Evolutionary conservation across 2,113 vertebrate genomes (phyloP), one percentile per base, ranked within the genome.

Genomic region (Anser cygnoides): DNA sequence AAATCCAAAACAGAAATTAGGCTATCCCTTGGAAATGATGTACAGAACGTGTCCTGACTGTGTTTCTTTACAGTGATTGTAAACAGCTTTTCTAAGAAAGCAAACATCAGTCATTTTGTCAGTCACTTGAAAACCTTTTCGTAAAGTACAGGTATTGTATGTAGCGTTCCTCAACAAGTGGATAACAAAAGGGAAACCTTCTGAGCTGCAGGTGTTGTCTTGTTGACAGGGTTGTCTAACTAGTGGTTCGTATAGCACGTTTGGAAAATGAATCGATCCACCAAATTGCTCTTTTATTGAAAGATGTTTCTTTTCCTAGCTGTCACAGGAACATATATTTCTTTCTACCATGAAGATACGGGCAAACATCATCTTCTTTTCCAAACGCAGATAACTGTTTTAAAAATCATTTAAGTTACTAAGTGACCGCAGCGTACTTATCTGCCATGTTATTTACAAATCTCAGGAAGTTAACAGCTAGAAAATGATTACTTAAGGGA

Each of bases 401-500:
- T 33, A 50, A 67, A 74, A 49, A 46, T 70, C 28, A 4, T 9
- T 65, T 86, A 37, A 14, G 76, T 44, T 73, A 79, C 70, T 61
- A 68, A 37, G 43, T 61, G 58, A 61, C 37, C 43, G 73, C 70
- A 35, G 22, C 6, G 39, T 71, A 49, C 84, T 92, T 61, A 14
- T 12, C 87, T 89, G 70, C 70, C 62, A 28, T 73, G 7, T 68
- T 71, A 75, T 91, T 93, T 95, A 74, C 70, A 68, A 78, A 82
- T 66, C 73, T 95, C 70, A 39, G 26, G 80, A 92, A 92, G 29
- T 55, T 78, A 87, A 84, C 89, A 89, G 55, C 84, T 82, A 95
- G 77, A 63, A 95, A 95, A 91, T 87, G 9, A 72, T 92, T 81
- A 89, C 84, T 84, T 89, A 92, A 91, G 79, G 77, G 81, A 71